phyloP scores from a whole-genome alignment of 2,888 invertebrate genomes.

The Diaperis boleti region DNA sequence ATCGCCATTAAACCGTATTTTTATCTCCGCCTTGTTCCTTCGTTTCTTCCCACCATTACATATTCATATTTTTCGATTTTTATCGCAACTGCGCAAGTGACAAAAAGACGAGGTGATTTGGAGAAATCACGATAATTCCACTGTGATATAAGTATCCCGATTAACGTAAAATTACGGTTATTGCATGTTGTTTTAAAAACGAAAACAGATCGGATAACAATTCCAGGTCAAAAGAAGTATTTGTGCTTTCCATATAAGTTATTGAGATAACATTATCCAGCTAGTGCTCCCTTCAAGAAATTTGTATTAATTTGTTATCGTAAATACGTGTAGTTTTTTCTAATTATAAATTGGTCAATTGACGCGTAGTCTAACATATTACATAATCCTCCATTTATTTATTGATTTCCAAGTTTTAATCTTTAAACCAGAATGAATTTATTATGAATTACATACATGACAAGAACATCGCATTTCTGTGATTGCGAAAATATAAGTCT shows the following conservation, averaged over 20 bases:
- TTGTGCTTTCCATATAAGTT: slow-evolving; percentile 1
- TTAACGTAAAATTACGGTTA: slow-evolving; percentile 25
- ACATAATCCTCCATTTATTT: too few species aligned
- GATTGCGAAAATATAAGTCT: too few species aligned
- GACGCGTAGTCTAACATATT: too few species aligned
- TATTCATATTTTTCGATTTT: slow-evolving; percentile 20
- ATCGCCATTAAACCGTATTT: neutral
- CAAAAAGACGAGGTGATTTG: neutral
- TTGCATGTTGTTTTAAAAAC: slow-evolving; percentile 10
- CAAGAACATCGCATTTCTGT: too few species aligned
- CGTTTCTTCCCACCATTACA: slow-evolving; percentile 4
- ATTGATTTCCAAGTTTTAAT: too few species aligned
- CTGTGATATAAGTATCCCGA: slow-evolving; percentile 10
- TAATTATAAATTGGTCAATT: too few species aligned
- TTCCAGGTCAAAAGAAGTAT: neutral
- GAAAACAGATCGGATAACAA: slow-evolving; percentile 7
- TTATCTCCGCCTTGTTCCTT: neutral
- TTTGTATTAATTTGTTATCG: too few species aligned
- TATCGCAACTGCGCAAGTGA: slow-evolving; percentile 10
- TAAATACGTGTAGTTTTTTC: too few species aligned
- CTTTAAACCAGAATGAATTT: too few species aligned
- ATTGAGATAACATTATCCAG: neutral
- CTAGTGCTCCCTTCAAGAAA: neutral
- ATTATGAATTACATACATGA: too few species aligned
- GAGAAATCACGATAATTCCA: slow-evolving; percentile 1